phyloP scores from a whole-genome alignment of 2,888 invertebrate species.

The Quadroppia sp. region DNA sequence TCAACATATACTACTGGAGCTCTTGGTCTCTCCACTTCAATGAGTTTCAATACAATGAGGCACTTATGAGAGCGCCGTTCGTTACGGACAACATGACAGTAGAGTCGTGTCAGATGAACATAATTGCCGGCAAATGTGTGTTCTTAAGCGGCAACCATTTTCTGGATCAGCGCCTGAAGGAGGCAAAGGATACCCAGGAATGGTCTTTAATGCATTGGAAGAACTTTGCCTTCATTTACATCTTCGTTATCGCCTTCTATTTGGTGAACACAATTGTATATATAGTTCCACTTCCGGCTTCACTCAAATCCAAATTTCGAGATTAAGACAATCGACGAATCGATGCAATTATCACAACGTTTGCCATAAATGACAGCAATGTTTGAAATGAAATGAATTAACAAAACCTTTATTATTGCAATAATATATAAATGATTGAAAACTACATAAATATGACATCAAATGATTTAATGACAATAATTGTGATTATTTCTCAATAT shows the following conservation, averaged over 20 bases:
- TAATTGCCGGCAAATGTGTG: slow-evolving; percentile 49
- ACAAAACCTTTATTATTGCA: too few relatives aligned
- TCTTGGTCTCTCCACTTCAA: slow-evolving; percentile 62
- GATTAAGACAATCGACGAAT: too few relatives aligned
- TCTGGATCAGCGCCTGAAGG: slow-evolving; percentile 64
- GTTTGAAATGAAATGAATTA: too few relatives aligned
- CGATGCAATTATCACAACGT: too few relatives aligned
- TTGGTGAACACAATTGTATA: slow-evolving; percentile 79
- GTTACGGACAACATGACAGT: slow-evolving; percentile 45
- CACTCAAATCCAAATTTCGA: slow-evolving; percentile 79
- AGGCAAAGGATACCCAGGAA: slow-evolving; percentile 53
- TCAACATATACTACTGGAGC: slow-evolving; percentile 73
- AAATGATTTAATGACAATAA: too few relatives aligned
- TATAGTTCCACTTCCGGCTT: slow-evolving; percentile 75
- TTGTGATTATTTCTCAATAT: too few relatives aligned
- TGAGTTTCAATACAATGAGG: slow-evolving; percentile 58
- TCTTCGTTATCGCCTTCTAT: slow-evolving; percentile 74
- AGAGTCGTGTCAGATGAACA: slow-evolving; percentile 46
- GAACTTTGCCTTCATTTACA: slow-evolving; percentile 75
- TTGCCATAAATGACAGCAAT: too few relatives aligned
- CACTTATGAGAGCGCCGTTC: slow-evolving; percentile 47
- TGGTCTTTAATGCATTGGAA: slow-evolving; percentile 47
- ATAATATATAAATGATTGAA: too few relatives aligned
- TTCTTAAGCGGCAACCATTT: slow-evolving; percentile 65
- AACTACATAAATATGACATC: too few relatives aligned